Conservation (phyloP, 1,140 invertebrate species). For the Oscheius sp. region DNA sequence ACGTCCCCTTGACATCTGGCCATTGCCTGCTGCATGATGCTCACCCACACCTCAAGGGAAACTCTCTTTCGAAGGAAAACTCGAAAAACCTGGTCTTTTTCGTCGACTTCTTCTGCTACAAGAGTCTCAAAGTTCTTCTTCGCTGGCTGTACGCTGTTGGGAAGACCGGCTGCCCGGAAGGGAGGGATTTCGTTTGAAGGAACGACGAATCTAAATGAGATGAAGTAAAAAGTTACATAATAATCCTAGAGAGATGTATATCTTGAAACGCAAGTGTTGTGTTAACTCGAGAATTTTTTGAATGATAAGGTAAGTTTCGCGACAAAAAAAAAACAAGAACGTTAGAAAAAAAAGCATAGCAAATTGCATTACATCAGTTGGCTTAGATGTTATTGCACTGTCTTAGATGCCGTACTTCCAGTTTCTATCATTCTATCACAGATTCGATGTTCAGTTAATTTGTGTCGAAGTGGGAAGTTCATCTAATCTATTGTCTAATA, state of each 20-base stretch:
- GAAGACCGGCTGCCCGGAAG: conserved; percentile 34
- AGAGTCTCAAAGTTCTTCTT: conserved; percentile 12
- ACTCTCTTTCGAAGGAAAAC: background rate
- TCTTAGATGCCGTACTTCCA: too few species aligned
- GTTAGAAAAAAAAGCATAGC: too few species aligned
- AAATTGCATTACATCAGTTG: too few species aligned
- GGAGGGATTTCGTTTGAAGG: background rate
- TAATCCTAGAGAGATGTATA: too few species aligned
- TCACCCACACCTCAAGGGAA: conserved; percentile 46
- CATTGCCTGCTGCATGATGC: conserved; percentile 49
- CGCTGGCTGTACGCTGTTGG: conserved; percentile 22
- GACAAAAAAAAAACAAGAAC: too few species aligned
- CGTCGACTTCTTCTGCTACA: conserved; percentile 19
- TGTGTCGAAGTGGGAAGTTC: background rate
- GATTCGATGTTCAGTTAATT: too few species aligned
- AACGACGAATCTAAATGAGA: background rate
- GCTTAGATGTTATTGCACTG: too few species aligned
- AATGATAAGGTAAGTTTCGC: too few species aligned
- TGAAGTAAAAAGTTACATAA: too few species aligned
- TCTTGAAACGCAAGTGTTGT: too few species aligned
- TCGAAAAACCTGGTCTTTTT: conserved; percentile 26
- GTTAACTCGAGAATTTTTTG: too few species aligned
- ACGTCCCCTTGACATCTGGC: conserved; percentile 51
- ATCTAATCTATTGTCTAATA: background rate
- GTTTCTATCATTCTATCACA: too few species aligned